phyloP scores from a whole-genome alignment of 2,113 vertebrate species.

The Artemisiospiza belli region DNA sequence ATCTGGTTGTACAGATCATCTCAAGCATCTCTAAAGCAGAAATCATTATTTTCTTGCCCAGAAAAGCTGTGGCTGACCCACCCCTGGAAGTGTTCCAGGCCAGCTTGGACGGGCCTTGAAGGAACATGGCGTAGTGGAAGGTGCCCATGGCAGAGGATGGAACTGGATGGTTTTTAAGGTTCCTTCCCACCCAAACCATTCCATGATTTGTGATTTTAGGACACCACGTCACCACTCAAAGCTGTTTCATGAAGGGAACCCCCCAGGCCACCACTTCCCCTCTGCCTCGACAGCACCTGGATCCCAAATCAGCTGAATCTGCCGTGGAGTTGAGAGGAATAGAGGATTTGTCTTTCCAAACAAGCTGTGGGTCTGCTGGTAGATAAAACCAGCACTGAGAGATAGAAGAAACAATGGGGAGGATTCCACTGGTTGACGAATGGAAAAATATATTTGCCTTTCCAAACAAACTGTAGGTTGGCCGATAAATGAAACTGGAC shows the following conservation, averaged over 20 bases:
- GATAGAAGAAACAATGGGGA: not conserved
- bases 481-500: not conserved
- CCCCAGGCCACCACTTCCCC: not conserved
- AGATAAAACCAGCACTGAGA: not conserved
- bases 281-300: accelerated
- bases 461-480: not conserved
- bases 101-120: accelerated
- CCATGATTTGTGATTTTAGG: not conserved
- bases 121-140: accelerated
- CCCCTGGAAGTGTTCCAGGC: not conserved
- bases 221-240: not conserved
- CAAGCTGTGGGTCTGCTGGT: not conserved
- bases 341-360: not conserved
- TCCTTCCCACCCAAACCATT: not conserved
- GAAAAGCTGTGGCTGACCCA: not conserved
- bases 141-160: not conserved
- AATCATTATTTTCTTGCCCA: not conserved
- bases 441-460: not conserved
- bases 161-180: not conserved
- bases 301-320: accelerated
- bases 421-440: not conserved
- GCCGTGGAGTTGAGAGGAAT: not conserved
- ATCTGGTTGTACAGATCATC: not conserved
- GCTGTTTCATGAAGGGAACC: not conserved
- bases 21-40: not conserved